Evolutionary conservation across 2,113 vertebrate species (phyloP).

Genomic region (Hemiscyllium ocellatum): DNA sequence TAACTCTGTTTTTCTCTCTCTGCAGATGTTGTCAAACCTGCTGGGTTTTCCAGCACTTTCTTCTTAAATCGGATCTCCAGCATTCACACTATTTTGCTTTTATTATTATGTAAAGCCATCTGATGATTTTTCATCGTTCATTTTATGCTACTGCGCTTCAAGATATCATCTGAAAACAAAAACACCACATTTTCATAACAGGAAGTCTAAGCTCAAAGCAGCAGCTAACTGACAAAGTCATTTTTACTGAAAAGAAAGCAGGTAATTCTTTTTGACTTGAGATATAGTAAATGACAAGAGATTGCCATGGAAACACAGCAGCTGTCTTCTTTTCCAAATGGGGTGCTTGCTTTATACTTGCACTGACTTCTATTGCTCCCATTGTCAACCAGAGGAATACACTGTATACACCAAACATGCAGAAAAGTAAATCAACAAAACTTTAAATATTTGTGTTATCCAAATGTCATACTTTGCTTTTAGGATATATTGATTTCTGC

Average conservation of each 20-base stretch:
- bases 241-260: not conserved
- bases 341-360: not conserved
- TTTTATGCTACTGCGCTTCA: not conserved
- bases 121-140: not conserved
- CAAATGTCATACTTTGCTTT: not conserved
- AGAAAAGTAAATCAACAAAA: not conserved
- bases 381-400: not conserved
- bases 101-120: not conserved
- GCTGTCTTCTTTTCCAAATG: not conserved
- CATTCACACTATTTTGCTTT: too few species aligned
- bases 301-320: not conserved
- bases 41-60: too few species aligned
- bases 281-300: not conserved
- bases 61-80: too few species aligned
- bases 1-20: too few species aligned
- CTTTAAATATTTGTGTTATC: not conserved
- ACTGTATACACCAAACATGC: not conserved
- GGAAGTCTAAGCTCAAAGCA: not conserved
- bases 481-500: slow-evolving; percentile 19
- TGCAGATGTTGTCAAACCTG: too few species aligned
- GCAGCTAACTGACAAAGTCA: not conserved
- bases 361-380: not conserved
- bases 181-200: not conserved
- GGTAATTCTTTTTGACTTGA: not conserved
- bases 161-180: not conserved